phyloP scores from a whole-genome alignment of 2,888 invertebrate genomes.

The Athetis lepigone region DNA sequence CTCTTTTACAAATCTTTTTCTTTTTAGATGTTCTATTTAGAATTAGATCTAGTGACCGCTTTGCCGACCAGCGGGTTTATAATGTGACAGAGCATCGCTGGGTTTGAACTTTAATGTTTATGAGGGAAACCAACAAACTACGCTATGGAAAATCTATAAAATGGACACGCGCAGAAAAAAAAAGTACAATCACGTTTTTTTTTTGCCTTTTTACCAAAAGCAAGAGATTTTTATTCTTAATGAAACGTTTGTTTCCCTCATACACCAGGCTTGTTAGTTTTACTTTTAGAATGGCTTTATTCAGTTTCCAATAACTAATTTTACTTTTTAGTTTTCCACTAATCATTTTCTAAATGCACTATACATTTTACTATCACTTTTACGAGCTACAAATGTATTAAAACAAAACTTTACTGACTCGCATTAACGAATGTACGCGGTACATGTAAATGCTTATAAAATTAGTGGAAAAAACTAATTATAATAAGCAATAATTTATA shows the following conservation, averaged over 20 bases:
- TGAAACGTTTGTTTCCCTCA: slow-evolving; percentile 60
- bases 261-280: slow-evolving; percentile 77
- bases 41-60: slow-evolving; percentile 79
- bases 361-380: slow-evolving; percentile 50
- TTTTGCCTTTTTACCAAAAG: too few species aligned
- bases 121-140: slow-evolving; percentile 52
- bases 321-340: slow-evolving; percentile 75
- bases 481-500: slow-evolving; percentile 51
- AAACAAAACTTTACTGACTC: slow-evolving; percentile 51
- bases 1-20: slow-evolving; percentile 65
- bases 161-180: background rate
- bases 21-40: slow-evolving; percentile 72
- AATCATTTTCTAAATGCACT: slow-evolving; percentile 66
- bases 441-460: slow-evolving; percentile 49
- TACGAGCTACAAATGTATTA: slow-evolving; percentile 47
- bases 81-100: slow-evolving; percentile 75
- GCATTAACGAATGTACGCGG: slow-evolving; percentile 45
- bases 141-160: background rate
- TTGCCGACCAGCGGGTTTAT: slow-evolving; percentile 83
- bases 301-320: slow-evolving; percentile 67
- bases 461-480: slow-evolving; percentile 63
- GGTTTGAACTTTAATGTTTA: slow-evolving; percentile 73
- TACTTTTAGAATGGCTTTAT: slow-evolving; percentile 81
- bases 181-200: too few species aligned
- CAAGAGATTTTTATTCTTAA: background rate